Base-by-base conservation (phyloP, 1,140 invertebrate species). In the Lepidotrigona ventralis region DNA sequence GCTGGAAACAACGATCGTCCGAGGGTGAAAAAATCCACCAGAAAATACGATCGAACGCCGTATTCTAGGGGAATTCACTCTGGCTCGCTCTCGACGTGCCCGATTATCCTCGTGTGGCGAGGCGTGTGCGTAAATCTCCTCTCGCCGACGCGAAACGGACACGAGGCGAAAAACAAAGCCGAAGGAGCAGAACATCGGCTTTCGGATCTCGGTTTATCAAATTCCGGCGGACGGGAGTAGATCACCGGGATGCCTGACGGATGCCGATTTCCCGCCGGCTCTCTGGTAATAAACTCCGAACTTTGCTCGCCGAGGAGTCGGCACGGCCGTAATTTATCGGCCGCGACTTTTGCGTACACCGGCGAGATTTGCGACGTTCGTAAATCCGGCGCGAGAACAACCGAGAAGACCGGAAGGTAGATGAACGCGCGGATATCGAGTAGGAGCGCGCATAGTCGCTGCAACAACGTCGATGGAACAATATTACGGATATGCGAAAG, bases 351-450 rank as follows among this genome's bases (percentile, higher is more conserved):
- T 53, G 33, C 70, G 39, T 29, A 33, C 19, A 4, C 54, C 12
- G 8, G n/a, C 51, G 46, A 72, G 68, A 80, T 73, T 80, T 29
- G 78, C 79, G 69, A 80, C 73, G 39, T 73, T 73, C 69, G 29
- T 80, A 64, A 64, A 80, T 80, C 69, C 77, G 29, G 21, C 66
- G 46, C 29, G n/a, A 56, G 58, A 79, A 72, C 56, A 60, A 72
- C 26, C 11, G 23, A 21, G 6, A 33, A 8, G 39, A 46, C 0
- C 46, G 26, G 76, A 56, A 56, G 76, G 69, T 3, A 33, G 33
- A 33, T 54, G 78, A 56, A 71, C 70, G 26, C 26, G 23, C 23
- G 6, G 33, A 39, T 70, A n/a, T 14, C 33, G 39, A 19, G 29
- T 21, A 39, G 19, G 9, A 5, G 29, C 11, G 8, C 21, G 66